A percentile compares a stretch with the other conserved stretches of the same genome.
These are phyloP conservation scores for Drosophila neocordata DNA, from an alignment of 1,140 invertebrate genomes.

Conservation along the genomic window DNA sequence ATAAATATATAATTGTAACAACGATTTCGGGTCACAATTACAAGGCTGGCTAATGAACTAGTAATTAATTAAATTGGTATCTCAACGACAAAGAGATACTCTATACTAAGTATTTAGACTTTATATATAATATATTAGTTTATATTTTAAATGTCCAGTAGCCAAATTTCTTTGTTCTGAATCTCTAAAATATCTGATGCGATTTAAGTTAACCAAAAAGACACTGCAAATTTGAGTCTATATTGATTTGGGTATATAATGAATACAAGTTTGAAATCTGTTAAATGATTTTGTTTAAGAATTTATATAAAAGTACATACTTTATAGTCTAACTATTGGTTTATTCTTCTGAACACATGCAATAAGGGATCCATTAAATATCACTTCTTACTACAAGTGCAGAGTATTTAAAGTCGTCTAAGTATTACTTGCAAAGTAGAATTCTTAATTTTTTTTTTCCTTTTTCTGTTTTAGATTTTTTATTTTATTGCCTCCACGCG, in stretches of 20 bases:
- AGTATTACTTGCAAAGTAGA: background rate
- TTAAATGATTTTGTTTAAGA: background rate
- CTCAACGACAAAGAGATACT: background rate
- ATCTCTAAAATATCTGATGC: no score
- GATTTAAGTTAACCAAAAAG: no score
- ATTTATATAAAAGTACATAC: background rate
- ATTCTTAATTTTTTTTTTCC: background rate
- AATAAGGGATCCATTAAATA: background rate
- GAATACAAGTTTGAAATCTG: background rate
- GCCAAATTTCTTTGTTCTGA: no score
- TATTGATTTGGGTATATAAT: no score
- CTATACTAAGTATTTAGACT: background rate
- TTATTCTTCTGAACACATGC: background rate
- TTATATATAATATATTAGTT: no score
- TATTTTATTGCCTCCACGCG: background rate
- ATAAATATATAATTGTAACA: background rate
- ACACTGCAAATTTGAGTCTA: no score
- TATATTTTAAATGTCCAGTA: no score
- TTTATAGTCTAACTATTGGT: background rate
- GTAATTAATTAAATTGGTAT: background rate
- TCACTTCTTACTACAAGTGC: background rate
- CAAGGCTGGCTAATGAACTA: background rate
- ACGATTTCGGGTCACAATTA: slow-evolving; percentile 6
- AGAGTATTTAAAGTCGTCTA: background rate
- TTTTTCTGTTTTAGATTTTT: background rate